These are phyloP conservation scores for Chrysolina oricalcia DNA, from an alignment of 2,888 invertebrate genomes.

Conservation along the genomic window DNA sequence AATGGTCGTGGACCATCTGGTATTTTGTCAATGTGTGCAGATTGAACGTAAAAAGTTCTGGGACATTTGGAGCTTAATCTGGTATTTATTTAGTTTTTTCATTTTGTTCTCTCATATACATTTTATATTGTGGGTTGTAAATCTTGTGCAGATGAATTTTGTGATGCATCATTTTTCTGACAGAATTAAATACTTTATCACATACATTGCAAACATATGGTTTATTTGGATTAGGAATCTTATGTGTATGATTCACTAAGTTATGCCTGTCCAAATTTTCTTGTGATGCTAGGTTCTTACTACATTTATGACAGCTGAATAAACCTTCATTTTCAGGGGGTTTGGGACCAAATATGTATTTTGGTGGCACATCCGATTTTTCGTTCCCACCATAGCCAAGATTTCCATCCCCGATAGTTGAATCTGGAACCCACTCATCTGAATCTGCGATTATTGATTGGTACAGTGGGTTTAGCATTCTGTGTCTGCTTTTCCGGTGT, in stretches of 20 bases:
- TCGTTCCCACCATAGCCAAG: too few species aligned
- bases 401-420: too few species aligned
- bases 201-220: not conserved
- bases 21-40: too few species aligned
- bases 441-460: not conserved
- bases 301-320: not conserved
- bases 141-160: not conserved
- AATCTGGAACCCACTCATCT: not conserved
- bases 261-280: not conserved
- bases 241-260: not conserved
- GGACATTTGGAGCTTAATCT: too few species aligned
- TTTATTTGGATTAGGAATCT: not conserved
- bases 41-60: too few species aligned
- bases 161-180: not conserved
- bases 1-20: too few species aligned
- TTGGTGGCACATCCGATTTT: not conserved
- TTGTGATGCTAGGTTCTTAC: not conserved
- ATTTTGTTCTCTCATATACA: too few species aligned
- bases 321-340: not conserved
- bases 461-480: not conserved
- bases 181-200: not conserved
- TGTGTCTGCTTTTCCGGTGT: not conserved
- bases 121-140: not conserved
- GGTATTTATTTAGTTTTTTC: too few species aligned
- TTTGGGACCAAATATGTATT: not conserved